Base-by-base conservation (phyloP, 2,888 invertebrate genomes). In the Arrhopalites spinosus region DNA sequence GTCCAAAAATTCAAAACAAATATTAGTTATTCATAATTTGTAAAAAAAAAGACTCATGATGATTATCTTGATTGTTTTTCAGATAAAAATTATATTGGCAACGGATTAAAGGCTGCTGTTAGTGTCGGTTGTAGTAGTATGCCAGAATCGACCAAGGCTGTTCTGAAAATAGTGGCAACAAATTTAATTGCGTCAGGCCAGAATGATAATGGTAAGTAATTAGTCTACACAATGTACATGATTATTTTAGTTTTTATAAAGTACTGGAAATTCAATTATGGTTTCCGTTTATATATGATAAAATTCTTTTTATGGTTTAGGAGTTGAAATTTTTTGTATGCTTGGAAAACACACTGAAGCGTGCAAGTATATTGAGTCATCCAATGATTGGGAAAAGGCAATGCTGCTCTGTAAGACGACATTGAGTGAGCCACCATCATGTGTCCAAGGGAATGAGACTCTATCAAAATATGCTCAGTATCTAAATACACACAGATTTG, bases 61-160 rank as follows among this genome's bases (percentile, higher is more conserved):
- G 8, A 45, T 11, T n/a, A 50, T 50, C 2, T 50, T 15, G 15
- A n/a, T 50, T 11, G 15, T n/a, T 50, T 50, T 50, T 5, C 15
- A 50, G 79, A 79, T 67, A 76, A 67, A 13, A 74, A 74, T 27
- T 82, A 82, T 47, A 81, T 81, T 27, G 59, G 78, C 15, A 81
- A 82, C 69, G 82, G 82, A 73, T 69, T 82, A 53, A 82, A 82
- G 74, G 82, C 82, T 11, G 78, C 80, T 25, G 69, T 82, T 30
- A 75, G 80, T 23, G 81, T 81, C 0, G 80, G 81, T 11, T 79
- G 80, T n/a, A 68, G 56, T n/a, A 77, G 74, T 43, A 73, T 82
- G 59, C 82, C 82, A 13, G 82, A 82, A 30, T 75, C 80, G 25
- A 79, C 79, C 0, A 82, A 82, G 63, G 82, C 82, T 23, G 81